Conservation (phyloP, 2,888 invertebrate genomes). For the Cantharis flavilabris region DNA sequence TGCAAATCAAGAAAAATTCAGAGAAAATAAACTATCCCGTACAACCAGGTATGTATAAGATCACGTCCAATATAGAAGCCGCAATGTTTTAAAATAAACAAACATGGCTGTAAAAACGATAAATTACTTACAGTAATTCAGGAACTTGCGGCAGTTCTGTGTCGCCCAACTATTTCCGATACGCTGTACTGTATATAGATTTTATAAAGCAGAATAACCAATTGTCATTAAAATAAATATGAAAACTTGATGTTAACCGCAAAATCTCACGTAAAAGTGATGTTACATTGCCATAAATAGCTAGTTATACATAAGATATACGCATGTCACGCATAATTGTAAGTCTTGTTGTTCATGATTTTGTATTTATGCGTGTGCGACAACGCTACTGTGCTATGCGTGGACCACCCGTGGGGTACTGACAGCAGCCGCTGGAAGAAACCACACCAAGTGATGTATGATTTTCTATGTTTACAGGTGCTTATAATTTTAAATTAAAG, state of each 20-base stretch:
- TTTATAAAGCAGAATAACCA: background rate
- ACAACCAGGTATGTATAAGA: too few relatives aligned
- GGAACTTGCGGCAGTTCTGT: too few relatives aligned
- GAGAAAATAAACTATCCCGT: too few relatives aligned
- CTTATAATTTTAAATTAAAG: constrained; percentile 26
- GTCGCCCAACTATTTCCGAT: too few relatives aligned
- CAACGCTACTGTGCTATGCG: constrained; percentile 36
- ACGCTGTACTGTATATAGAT: background rate
- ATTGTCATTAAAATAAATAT: background rate
- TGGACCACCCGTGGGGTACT: constrained; percentile 42
- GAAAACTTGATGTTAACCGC: background rate
- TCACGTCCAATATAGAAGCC: too few relatives aligned
- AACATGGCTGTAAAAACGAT: too few relatives aligned
- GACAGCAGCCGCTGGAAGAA: constrained; percentile 27
- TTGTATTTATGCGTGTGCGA: constrained; percentile 34
- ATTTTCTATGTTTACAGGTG: constrained; percentile 30
- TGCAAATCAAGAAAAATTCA: too few relatives aligned
- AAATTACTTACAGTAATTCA: too few relatives aligned
- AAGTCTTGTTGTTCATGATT: constrained; percentile 19
- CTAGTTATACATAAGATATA: constrained; percentile 7
- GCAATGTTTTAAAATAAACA: too few relatives aligned
- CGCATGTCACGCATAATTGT: constrained; percentile 21
- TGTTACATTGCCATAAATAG: constrained; percentile 5
- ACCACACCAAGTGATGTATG: constrained; percentile 26
- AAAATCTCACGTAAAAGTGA: constrained; percentile 5